Conservation (phyloP, 2,888 invertebrate species). For the Stomorhina lunata region DNA sequence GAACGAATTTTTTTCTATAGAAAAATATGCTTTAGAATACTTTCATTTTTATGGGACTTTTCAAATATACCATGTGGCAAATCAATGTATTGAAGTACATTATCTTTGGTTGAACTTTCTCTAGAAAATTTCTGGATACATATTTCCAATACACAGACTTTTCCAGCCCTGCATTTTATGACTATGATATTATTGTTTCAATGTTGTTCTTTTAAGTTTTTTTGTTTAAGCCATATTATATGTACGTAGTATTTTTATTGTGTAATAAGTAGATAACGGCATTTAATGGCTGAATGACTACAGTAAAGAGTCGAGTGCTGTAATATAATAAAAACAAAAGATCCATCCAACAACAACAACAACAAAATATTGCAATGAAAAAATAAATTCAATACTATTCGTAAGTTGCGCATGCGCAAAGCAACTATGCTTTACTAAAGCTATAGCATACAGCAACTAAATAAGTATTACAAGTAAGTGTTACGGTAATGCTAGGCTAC, state of each 20-base stretch:
- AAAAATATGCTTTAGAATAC: no score
- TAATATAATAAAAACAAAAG: constrained; percentile 59
- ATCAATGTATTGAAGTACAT: no score
- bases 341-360: constrained; percentile 22
- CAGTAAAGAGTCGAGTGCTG: constrained; percentile 58
- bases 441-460: not conserved
- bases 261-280: constrained; percentile 79
- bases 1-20: no score
- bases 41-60: no score
- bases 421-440: no score
- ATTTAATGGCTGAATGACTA: constrained; percentile 79
- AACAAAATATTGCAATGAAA: constrained; percentile 30
- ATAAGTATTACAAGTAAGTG: constrained; percentile 15
- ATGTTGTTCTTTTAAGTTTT: constrained; percentile 44
- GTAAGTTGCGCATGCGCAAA: constrained; percentile 62
- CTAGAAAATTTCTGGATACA: no score
- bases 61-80: no score
- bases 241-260: constrained; percentile 72
- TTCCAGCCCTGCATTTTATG: constrained; percentile 3
- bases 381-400: constrained; percentile 66
- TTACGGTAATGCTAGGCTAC: constrained; percentile 13
- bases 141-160: no score
- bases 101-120: no score
- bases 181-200: constrained; percentile 31
- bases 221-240: no score